Percentiles rank a stretch among this genome's conserved stretches.
phyloP scores from a whole-genome alignment of 2,113 vertebrate species.

The Seriola aureovittata region DNA sequence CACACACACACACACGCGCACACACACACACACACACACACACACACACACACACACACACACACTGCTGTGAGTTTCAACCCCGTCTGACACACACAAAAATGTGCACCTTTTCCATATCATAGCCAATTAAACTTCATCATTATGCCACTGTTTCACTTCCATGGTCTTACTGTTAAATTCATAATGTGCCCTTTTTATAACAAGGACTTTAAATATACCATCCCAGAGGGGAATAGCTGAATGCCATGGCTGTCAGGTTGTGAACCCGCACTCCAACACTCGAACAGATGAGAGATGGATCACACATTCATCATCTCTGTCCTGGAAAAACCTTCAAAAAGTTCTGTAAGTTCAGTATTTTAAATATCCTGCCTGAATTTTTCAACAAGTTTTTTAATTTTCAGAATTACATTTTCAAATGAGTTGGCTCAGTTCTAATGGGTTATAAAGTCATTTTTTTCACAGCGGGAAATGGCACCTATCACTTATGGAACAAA shows the following conservation, averaged over 20 bases:
- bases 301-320: slow-evolving; percentile 2
- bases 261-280: slow-evolving; percentile 8
- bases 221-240: neutral
- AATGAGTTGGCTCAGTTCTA: neutral
- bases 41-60: slow-evolving; percentile 20
- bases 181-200: slow-evolving; percentile 49
- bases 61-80: slow-evolving; percentile 7
- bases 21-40: slow-evolving; percentile 23
- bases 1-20: slow-evolving; percentile 36
- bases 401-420: neutral
- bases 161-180: slow-evolving; percentile 37
- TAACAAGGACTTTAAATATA: slow-evolving; percentile 15
- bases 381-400: neutral
- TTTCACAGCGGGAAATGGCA: slow-evolving; percentile 26
- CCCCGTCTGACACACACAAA: neutral
- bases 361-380: neutral
- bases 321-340: slow-evolving; percentile 3
- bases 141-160: slow-evolving; percentile 39
- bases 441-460: neutral
- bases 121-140: slow-evolving; percentile 56
- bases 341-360: slow-evolving; percentile 20
- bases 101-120: slow-evolving; percentile 41
- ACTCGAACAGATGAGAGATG: slow-evolving; percentile 2
- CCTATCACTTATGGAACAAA: slow-evolving; percentile 32
- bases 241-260: slow-evolving; percentile 14